These are phyloP conservation scores for Fringilla coelebs DNA, from an alignment of 2,797 vertebrate species.

Conservation along the genomic window DNA sequence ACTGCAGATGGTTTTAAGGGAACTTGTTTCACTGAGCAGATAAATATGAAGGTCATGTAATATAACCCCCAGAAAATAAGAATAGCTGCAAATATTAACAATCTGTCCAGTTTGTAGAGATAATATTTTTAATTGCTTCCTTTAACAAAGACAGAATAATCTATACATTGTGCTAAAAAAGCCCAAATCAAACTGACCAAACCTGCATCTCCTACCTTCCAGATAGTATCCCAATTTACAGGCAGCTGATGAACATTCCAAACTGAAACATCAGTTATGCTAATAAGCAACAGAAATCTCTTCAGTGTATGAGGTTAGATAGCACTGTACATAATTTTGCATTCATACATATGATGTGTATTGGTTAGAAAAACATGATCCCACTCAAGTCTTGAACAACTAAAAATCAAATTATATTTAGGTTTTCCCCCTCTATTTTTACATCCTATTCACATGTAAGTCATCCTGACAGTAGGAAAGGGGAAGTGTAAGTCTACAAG, in stretches of 20 bases:
- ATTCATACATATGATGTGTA: neutral
- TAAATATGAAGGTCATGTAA: neutral
- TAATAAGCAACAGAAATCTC: neutral
- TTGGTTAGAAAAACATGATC: neutral
- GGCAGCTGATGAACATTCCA: neutral
- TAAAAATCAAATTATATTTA: neutral
- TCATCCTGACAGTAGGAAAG: neutral
- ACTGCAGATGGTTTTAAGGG: neutral
- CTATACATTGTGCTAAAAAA: neutral
- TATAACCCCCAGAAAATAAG: neutral
- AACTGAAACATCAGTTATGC: neutral
- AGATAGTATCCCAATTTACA: neutral
- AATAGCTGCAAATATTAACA: neutral
- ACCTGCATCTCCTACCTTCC: neutral
- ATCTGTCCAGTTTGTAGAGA: neutral
- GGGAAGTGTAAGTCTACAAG: neutral
- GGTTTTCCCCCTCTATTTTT: neutral
- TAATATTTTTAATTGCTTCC: neutral
- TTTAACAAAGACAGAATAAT: neutral
- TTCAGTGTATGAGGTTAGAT: neutral
- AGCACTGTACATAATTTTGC: neutral
- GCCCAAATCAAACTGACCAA: fast-evolving
- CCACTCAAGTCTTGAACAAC: neutral
- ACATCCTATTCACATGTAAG: neutral
- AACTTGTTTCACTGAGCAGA: neutral